Evolutionary conservation across 2,797 vertebrate species (phyloP), one percentile per base, ranked within the genome.

Genomic region (Tarsius wallacei): DNA sequence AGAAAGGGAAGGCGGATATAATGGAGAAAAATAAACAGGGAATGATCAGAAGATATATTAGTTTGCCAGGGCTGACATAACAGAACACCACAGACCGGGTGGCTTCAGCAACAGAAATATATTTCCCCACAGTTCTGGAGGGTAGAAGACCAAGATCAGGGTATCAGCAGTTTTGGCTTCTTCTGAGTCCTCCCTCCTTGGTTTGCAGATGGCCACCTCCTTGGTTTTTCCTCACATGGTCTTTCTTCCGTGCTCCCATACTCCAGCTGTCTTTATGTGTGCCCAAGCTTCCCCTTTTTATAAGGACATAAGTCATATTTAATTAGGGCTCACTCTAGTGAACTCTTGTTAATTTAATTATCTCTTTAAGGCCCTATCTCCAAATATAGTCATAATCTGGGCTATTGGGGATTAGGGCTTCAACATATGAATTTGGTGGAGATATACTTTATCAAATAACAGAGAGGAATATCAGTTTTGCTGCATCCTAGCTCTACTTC

Each of bases 331-430:
- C 31, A 82, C 21, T 17, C 21, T 42, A 61, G 7, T 33, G n/a
- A 53, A 10, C 13, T 93, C 66, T 2, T 63, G 59, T 80, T 74
- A 90, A 87, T 55, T 78, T 71, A 49, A 7, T 71, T 42, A 47
- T 33, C 36, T 47, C 57, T 93, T 76, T 55, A 55, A 61, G 26
- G 19, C 3, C 36, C 10, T 84, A 26, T 51, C 11, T 86, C 59
- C 64, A 94, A 93, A 73, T n/a, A 51, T 1, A 68, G 61, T 63
- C n/a, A 86, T 11, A 49, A 55, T 80, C 71, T 26, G n/a, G 64
- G 82, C n/a, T 63, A 13, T 22, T 47, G 9, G 1, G 53, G 49
- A 1, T 77, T 61, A 90, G 51, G 31, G 5, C 14, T 74, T 51
- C 47, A 76, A 53, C 5, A 49, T 11, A 2, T 22, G 66, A 87